Base-by-base conservation (phyloP, 2,113 vertebrate genomes). In the Clarias batrachus region DNA sequence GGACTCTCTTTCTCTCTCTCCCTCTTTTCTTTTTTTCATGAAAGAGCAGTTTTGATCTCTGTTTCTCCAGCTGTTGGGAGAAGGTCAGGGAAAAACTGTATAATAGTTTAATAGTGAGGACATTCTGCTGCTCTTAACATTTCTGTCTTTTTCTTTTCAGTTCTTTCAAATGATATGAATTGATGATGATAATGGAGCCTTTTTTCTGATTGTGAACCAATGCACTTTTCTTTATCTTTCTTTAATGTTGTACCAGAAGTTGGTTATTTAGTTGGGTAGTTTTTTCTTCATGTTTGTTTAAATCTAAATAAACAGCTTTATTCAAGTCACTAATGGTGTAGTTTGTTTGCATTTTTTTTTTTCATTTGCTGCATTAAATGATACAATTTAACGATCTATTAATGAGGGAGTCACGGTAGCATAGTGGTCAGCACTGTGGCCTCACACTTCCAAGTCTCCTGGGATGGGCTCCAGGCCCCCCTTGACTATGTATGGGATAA, bases 221-320 rank as follows among this genome's bases (percentile, higher is more conserved):
- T 93, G 91, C 91, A 93, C 90, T 90, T 92, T 90, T 87, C 63
- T 89, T 91, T 92, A n/a, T 77, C 19, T 27, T 79, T 33, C 16
- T 79, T 33, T 30, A 21, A 91, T 92, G 30, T 81, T 30, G 90
- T 89, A 87, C 60, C 33, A 85, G 76, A 62, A 81, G 52, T 73
- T 60, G 71, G 27, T 63, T 65, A 27, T 84, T 70, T 71, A 63
- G 63, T 82, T 81, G 66, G 70, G 65, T 70, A 85, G 9, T 90
- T 87, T 89, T 82, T 76, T 63, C 88, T 93, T 85, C 89, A 19
- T 89, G 71, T 56, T 86, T 83, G 68, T 86, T 85, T 74, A 78
- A 82, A 86, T 86, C 80, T 41, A 85, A 93, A 94, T 94, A 93
- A 94, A 94, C 86, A 27, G 4, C 48, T 33, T 89, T 89, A 89